Evolutionary conservation across 1,140 invertebrate species (phyloP), one percentile per base, ranked within the genome.

Genomic region (Drosophila paulistorum): DNA sequence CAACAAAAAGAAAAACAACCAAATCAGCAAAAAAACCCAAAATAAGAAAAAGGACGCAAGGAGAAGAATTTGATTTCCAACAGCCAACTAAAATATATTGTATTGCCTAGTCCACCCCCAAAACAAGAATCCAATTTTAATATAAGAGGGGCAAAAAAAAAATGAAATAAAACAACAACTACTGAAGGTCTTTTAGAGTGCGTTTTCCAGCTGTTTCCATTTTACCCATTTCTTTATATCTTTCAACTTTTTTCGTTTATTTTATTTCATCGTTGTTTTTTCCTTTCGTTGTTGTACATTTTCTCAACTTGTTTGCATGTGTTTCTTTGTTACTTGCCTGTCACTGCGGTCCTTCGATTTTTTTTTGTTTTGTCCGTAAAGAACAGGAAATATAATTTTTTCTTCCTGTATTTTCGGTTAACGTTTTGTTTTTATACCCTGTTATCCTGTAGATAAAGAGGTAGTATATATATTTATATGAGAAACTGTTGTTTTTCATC

Each of bases 31-130:
- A 58, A 58, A 69, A 65, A 68, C 58, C 33, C 41, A 62, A 51
- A 14, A 63, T 9, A 45, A 26, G 33, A 51, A 51, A 78, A 85
- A 55, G 61, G 74, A 81, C 65, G 60, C 42, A 63, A 66, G 45
- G 74, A 77, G 68, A 79, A 48, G 80, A 81, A 83, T 87, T 86
- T 87, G 83, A 87, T 87, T 87, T 87, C 68, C 67, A 89, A 59
- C 83, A 89, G 80, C 77, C 83, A 87, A 87, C 77, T 89, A 87
- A 89, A 89, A 87, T 87, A 89, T 83, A 73, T 89, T 81, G 45
- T 51, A 51, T 68, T 79, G 58, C 71, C 62, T 23, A 42, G 9
- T 10, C 48, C 57, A 62, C 65, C 60, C 81, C 79, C 65, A 71
- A 71, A 69, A 78, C 69, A 51, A 64, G 82, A 87, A 86, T 86